Base-by-base conservation (phyloP, 2,888 invertebrate species). In the Drosophila merina region DNA sequence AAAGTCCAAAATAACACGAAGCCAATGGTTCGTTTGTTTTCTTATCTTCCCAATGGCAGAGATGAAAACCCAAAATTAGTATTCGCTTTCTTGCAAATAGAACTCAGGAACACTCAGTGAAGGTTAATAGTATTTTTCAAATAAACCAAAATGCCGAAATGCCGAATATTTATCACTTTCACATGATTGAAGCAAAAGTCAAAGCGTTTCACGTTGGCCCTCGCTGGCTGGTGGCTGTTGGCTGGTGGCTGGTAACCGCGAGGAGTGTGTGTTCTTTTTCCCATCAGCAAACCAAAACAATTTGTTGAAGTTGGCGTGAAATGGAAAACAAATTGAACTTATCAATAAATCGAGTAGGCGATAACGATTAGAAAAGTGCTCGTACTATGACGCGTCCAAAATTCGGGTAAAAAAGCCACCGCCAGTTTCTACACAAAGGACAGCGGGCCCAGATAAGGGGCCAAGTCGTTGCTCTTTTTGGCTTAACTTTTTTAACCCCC, bases 281-380 rank as follows among this genome's bases (percentile, higher is more conserved):
- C 59, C 69, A 64, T 9, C 33, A 68, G 58, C 47, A 77, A 73
- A 57, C 71, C 74, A 73, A 63, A 72, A 73, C 54, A 71, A 74
- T 71, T 76, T 72, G 74, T 69, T 74, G 58, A 64, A 86, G 72
- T 76, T 74, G 87, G 66, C 82, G 72, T 74, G 74, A 84, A 84
- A 86, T 84, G 70, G 79, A 81, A 76, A 76, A 82, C 85, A 85
- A 82, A 86, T 85, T 85, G 76, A 74, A 81, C 87, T 87, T 82
- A 82, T 82, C 82, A 78, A 74, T 64, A 76, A 71, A 84, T 86
- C 82, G 74, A 86, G 72, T 63, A 71, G 44, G 63, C 72, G 81
- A 82, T 82, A 82, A 87, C 87, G 85, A 76, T 78, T 72, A 76
- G 62, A 70, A 74, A 57, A 55, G 31, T 57, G 62, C 42, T 47